A percentile compares a stretch with the other conserved stretches of the same genome.
Evolutionary conservation across 92 coral and sea anemone genomes (phyloP).

Genomic region (Hydrozoanthus gracilis): DNA sequence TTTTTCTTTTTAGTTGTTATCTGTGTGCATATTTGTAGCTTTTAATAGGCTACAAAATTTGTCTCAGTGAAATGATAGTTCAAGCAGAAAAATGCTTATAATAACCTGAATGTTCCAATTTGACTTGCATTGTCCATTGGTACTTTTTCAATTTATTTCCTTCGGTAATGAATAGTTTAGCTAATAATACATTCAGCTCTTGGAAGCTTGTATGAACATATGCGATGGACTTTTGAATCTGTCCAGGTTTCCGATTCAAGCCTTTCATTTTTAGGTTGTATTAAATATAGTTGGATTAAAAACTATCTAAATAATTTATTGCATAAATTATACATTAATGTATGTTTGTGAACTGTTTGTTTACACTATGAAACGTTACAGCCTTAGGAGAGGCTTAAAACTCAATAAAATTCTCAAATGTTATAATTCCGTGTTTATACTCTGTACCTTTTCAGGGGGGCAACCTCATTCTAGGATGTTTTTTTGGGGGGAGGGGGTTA

Average conservation of each 20-base stretch:
- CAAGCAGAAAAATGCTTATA: no score
- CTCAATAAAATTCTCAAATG: constrained; percentile 40
- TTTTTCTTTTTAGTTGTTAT: no score
- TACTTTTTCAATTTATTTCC: no score
- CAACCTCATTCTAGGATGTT: neutral
- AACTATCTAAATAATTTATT: constrained; percentile 49
- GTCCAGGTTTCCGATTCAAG: neutral
- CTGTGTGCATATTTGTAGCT: no score
- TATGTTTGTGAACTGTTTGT: constrained; percentile 49
- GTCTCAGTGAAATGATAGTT: no score
- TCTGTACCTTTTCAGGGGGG: neutral
- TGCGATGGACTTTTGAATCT: neutral
- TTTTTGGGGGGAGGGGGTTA: no score
- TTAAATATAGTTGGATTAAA: constrained; percentile 50
- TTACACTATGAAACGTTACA: constrained; percentile 46
- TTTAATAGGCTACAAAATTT: no score
- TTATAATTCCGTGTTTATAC: neutral
- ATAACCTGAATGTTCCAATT: no score
- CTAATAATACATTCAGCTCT: neutral
- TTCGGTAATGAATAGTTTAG: neutral
- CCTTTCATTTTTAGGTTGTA: constrained; percentile 36
- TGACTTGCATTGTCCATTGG: no score
- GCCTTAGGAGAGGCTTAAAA: constrained; percentile 38
- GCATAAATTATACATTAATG: constrained; percentile 44
- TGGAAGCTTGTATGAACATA: neutral